These are phyloP conservation scores for Hippocampus kuda DNA, from an alignment of 2,797 vertebrate genomes.

Conservation along the genomic window DNA sequence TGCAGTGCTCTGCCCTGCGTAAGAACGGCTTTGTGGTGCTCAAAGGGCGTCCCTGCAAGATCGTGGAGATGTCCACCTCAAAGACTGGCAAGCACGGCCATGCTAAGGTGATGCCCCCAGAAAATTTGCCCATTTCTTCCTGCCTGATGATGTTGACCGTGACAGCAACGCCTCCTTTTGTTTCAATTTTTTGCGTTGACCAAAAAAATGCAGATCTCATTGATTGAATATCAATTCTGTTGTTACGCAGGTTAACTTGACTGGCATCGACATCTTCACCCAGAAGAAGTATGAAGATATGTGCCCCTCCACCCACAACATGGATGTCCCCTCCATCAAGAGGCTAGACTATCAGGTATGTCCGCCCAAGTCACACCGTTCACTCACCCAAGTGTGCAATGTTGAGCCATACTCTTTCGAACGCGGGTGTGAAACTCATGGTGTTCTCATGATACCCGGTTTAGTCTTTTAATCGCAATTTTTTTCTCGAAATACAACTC, in stretches of 20 bases:
- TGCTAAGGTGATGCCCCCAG: constrained; percentile 74
- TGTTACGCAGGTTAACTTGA: constrained; percentile 79
- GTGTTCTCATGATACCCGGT: no score
- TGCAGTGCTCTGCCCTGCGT: constrained; percentile 88
- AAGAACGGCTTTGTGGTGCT: constrained; percentile 89
- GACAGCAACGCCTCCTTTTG: no score
- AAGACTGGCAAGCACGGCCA: constrained; percentile 91
- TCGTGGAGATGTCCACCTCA: constrained; percentile 91
- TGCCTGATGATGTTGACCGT: no score
- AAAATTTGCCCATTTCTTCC: no score
- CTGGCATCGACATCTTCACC: constrained; percentile 98
- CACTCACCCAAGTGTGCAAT: background rate
- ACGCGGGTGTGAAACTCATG: no score
- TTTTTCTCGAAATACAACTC: no score
- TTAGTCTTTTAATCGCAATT: no score
- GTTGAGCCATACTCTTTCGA: no score
- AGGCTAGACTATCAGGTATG: constrained; percentile 89
- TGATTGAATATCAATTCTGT: background rate
- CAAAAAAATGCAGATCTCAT: background rate
- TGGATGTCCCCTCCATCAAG: constrained; percentile 98
- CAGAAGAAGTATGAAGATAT: constrained; percentile 99
- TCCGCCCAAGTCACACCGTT: background rate
- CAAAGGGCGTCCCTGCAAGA: constrained; percentile 87
- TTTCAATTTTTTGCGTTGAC: no score
- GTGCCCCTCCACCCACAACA: constrained; percentile 98